Evolutionary conservation across 2,888 invertebrate genomes (phyloP), one percentile per base, ranked within the genome.

Genomic region (Torymus texanus): DNA sequence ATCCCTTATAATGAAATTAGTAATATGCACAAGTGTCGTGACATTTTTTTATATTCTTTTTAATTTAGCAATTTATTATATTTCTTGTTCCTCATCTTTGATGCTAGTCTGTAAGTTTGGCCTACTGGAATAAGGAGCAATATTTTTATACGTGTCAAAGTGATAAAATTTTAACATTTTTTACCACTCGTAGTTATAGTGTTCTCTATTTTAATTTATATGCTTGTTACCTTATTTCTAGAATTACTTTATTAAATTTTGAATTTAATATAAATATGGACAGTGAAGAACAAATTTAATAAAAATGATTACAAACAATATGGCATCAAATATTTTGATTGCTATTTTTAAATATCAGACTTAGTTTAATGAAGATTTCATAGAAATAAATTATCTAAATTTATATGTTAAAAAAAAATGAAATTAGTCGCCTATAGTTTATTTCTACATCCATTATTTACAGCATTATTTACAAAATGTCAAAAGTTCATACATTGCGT

Each of bases 401-500:
- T 72, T 77, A 67, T 76, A 75, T 81, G 79, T 63, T 81, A 65
- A 71, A 77, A 70, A 75, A 63, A 80, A 63, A 21, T 82, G 65
- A 82, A 83, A 84, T 84, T 84, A 77, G 14, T 81, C 51, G 63
- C 73, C 73, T 76, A 78, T 72, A 76, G 29, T 81, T 81, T 81
- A 81, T 81, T 79, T 77, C 75, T 81, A 79, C 77, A 79, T 77
- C 24, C 68, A 80, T 80, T 82, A 82, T 82, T 82, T 82, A 82
- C 82, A 82, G 70, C 75, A 73, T 75, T 82, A 82, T 82, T 80
- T 80, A 82, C 79, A 82, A 82, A 81, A 78, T 73, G 78, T 81
- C 65, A 71, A 79, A 75, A 79, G 67, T 70, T 63, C 74, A 73
- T 80, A 67, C 73, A 81, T 80, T 79, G 74, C 61, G 72, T 77